A percentile compares a stretch with the other conserved stretches of the same genome.
phyloP scores from a whole-genome alignment of 2,888 invertebrate genomes.

The Caenorhabditis auriculariae region DNA sequence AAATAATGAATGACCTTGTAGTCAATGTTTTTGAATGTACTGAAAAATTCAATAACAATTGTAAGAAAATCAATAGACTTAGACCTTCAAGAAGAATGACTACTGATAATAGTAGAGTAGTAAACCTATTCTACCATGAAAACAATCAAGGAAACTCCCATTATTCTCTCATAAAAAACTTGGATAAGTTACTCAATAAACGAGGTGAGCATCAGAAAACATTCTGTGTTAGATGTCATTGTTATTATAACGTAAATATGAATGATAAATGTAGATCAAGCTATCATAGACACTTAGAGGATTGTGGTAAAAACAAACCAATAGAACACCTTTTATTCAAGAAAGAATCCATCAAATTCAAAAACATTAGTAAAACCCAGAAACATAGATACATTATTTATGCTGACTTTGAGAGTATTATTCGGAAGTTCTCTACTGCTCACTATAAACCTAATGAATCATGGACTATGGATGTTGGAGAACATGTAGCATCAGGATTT shows the following conservation, averaged over 20 bases:
- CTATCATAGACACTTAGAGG: conserved; percentile 29
- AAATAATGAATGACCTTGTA: conserved; percentile 30
- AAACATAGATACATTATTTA: conserved; percentile 33
- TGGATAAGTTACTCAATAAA: conserved; percentile 23
- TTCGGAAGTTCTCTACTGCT: conserved; percentile 9
- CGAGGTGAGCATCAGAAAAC: conserved; percentile 19
- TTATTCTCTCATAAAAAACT: conserved; percentile 28
- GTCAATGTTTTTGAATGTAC: conserved; percentile 19
- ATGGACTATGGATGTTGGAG: conserved; percentile 24
- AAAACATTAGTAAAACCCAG: conserved; percentile 33
- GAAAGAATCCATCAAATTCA: conserved; percentile 24
- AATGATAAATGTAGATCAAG: conserved; percentile 16
- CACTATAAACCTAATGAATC: conserved; percentile 15
- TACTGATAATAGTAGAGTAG: conserved; percentile 7
- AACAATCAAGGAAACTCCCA: conserved; percentile 19
- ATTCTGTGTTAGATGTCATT: conserved; percentile 24
- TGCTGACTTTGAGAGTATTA: conserved; percentile 31
- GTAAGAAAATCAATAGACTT: conserved; percentile 5
- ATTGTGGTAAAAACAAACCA: conserved; percentile 34
- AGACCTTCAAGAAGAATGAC: conserved; percentile 11
- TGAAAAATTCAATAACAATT: no score
- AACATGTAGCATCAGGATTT: conserved; percentile 32
- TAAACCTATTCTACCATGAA: conserved; percentile 26
- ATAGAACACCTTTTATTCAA: conserved; percentile 16
- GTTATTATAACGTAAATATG: no score